Conservation (phyloP, 2,888 invertebrate genomes). For the Ptychoptera contaminata region DNA sequence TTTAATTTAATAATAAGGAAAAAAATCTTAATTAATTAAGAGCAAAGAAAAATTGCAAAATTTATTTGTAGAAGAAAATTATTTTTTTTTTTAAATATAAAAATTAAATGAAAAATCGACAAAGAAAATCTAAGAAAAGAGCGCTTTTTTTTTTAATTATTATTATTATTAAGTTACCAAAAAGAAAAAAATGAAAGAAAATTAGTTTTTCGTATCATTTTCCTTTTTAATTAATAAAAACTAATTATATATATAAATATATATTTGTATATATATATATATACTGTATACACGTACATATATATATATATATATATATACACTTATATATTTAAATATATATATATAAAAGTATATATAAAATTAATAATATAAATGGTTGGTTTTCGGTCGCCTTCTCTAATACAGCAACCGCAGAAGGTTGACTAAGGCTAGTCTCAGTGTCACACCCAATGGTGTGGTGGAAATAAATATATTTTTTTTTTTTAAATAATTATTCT, state of each 20-base stretch:
- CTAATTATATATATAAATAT: no score
- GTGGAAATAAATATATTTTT: no score
- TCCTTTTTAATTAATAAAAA: neutral
- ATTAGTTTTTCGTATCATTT: neutral
- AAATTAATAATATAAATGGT: no score
- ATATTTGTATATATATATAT: conserved; percentile 6
- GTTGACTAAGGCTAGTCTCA: conserved; percentile 33
- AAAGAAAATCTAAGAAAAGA: no score
- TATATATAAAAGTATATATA: conserved; percentile 8
- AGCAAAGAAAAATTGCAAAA: no score
- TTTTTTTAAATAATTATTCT: no score
- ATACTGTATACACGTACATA: neutral
- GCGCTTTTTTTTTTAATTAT: conserved; percentile 6
- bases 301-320: conserved; percentile 5
- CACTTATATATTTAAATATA: conserved; percentile 2
- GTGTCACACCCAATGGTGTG: neutral
- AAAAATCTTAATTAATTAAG: no score
- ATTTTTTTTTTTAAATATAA: no score
- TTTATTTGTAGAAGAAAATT: no score
- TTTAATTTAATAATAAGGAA: no score
- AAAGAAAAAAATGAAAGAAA: neutral
- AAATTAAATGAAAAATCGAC: no score
- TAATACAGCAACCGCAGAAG: conserved; percentile 72
- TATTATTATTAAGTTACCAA: conserved; percentile 10
- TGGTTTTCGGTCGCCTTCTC: conserved; percentile 59